These are phyloP conservation scores for Phenacoccus solenopsis DNA, from an alignment of 1,140 invertebrate genomes.

Conservation along the genomic window DNA sequence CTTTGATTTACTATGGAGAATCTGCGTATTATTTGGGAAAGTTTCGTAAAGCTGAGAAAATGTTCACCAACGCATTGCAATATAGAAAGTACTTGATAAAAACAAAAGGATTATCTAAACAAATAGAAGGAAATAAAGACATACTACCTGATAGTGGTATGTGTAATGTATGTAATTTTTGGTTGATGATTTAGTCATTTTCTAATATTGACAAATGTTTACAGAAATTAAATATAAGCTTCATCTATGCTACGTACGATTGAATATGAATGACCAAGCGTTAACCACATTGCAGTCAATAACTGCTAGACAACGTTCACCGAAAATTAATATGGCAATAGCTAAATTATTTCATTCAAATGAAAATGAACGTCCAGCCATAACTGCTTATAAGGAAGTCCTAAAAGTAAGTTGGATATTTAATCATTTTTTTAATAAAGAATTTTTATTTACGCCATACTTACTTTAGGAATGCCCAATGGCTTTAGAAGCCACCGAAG, in stretches of 20 bases:
- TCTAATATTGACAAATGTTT: too few relatives aligned
- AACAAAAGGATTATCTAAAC: constrained; percentile 38
- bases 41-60: constrained; percentile 51
- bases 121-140: constrained; percentile 36
- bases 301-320: constrained; percentile 50
- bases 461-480: constrained; percentile 50
- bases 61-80: constrained; percentile 52
- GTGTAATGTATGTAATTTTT: constrained; percentile 3
- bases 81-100: constrained; percentile 54
- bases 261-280: constrained; percentile 50
- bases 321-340: constrained; percentile 57
- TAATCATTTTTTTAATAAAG: background rate
- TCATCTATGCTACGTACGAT: constrained; percentile 49
- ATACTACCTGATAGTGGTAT: constrained; percentile 37
- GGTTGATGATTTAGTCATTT: background rate
- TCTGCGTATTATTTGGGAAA: constrained; percentile 49
- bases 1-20: constrained; percentile 52
- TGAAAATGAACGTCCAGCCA: constrained; percentile 57
- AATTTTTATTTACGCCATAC: constrained; percentile 12
- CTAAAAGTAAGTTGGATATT: constrained; percentile 36
- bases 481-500: constrained; percentile 53
- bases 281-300: constrained; percentile 52
- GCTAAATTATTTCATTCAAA: constrained; percentile 55
- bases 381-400: constrained; percentile 61
- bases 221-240: constrained; percentile 65